Evolutionary conservation across 2,113 vertebrate species (phyloP), one percentile per base, ranked within the genome.

Genomic region (Malurus alboscapulatus): DNA sequence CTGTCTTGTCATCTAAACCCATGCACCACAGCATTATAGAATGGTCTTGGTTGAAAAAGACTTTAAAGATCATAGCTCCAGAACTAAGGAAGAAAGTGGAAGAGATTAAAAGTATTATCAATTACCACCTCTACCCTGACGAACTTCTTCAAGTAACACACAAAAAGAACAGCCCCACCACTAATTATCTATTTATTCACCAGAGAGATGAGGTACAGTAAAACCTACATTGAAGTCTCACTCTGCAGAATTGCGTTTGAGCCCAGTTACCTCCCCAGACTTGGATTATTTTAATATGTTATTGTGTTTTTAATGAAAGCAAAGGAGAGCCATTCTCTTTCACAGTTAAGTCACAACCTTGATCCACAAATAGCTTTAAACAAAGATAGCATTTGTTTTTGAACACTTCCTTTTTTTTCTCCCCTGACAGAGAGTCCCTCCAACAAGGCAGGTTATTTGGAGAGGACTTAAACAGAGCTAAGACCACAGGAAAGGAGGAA

Each of bases 311-410:
- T 40, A 89, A 51, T 30, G 36, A 5, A 68, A 94, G 65, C 83
- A 90, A 82, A 66, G 36, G 48, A 72, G 6, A 90, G 59, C 38
- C 38, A 34, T 4, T 26, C 72, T 62, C 32, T 47, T 92, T 61
- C 87, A 87, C 42, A 62, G 68, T 44, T 50, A 87, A 95, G 47
- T 59, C 93, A 85, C 91, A 94, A 92, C 84, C 87, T 83, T 74
- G 89, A 87, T 45, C 45, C 75, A 48, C 91, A 93, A 93, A 92
- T 18, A 92, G 45, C 34, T 91, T 83, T 55, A 91, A 93, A 95
- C 89, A 95, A 95, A 79, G 92, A 45, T 5, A 78, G 48, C 3
- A 0, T 71, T 96, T 96, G 90, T 81, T 90, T 94, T 15, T 18
- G 66, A 81, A 72, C 12, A 71, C 50, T 26, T 38, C 47, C 45